These are phyloP conservation scores for Grallaria varia DNA, from an alignment of 2,113 vertebrate genomes.

Conservation along the genomic window DNA sequence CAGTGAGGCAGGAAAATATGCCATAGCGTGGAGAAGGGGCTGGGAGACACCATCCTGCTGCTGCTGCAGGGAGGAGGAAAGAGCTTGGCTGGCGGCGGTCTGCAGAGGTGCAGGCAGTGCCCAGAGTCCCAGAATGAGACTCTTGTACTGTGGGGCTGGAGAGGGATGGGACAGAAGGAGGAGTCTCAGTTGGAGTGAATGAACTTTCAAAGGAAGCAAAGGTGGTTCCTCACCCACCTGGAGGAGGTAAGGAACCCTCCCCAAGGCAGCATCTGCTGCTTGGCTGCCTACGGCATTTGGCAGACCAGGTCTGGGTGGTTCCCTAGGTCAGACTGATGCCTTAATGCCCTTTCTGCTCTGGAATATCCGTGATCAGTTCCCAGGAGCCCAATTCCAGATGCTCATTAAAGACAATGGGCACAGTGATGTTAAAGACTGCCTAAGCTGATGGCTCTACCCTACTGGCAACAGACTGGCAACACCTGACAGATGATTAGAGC, in stretches of 20 bases:
- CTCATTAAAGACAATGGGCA: not conserved
- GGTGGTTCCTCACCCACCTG: no score
- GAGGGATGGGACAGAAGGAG: not conserved
- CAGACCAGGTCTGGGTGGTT: not conserved
- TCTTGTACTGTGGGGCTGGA: rapidly evolving
- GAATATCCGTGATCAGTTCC: not conserved
- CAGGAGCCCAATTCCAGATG: not conserved
- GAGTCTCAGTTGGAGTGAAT: not conserved
- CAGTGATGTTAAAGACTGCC: conserved; percentile 6
- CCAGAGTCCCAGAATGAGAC: not conserved
- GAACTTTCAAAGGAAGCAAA: not conserved
- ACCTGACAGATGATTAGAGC: conserved; percentile 69
- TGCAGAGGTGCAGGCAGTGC: not conserved
- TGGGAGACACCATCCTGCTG: not conserved
- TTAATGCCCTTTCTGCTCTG: not conserved
- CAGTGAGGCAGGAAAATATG: not conserved
- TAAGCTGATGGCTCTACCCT: conserved; percentile 48
- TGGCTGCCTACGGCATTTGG: not conserved
- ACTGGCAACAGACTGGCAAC: conserved; percentile 69
- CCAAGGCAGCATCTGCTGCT: not conserved
- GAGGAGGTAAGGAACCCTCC: not conserved
- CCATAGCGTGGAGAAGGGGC: not conserved
- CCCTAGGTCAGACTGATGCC: not conserved
- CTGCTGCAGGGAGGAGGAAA: not conserved
- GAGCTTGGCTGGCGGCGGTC: not conserved